Evolutionary conservation across 2,797 vertebrate species (phyloP), one percentile per base, ranked within the genome.

Genomic region (Poecilia gillii): DNA sequence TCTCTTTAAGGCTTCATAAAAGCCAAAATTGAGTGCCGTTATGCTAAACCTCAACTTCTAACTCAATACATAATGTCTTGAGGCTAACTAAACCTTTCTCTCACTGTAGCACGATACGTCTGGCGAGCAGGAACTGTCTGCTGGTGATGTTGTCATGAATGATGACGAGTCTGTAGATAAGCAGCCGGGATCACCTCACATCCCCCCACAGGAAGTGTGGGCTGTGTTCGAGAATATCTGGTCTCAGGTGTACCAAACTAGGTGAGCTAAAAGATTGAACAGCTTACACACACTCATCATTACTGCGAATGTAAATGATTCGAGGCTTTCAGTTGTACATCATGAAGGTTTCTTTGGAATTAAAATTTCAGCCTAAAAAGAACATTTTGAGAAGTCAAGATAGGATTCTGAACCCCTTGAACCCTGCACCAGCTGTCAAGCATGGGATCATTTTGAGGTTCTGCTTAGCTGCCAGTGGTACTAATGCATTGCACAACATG

Each of bases 171-270:
- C 90, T 51, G 89, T 87, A 36, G 87, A 90, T 66, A 85, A 87
- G 79, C 88, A 74, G 57, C 53, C 83, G 70, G 8, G 36, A 0
- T 47, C 82, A 8, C 49, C 87, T 81, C 94, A 73, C 57, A 72
- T 88, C 72, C 95, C 92, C 76, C 95, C 95, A 90, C 94, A 96
- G 90, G 96, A 97, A 85, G 96, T 98, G 87, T 99, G 98, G 98
- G 90, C 94, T 0, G 80, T 97, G 82, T 96, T 99, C 91, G 97
- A 98, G 87, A 96, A 89, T 89, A 94, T 98, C 89, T 98, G 98
- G 98, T 95, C 89, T 81, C 95, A 94, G 33, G 89, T 97, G 64
- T 96, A 89, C 90, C 86, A 94, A 51, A 92, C 94, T 89, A 98
- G 98, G 98, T 99, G 95, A 78, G 86, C 9, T 0, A 23, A n/a